These are phyloP conservation scores for Calliphora vomitoria DNA, from an alignment of 2,888 invertebrate genomes.

Conservation along the genomic window DNA sequence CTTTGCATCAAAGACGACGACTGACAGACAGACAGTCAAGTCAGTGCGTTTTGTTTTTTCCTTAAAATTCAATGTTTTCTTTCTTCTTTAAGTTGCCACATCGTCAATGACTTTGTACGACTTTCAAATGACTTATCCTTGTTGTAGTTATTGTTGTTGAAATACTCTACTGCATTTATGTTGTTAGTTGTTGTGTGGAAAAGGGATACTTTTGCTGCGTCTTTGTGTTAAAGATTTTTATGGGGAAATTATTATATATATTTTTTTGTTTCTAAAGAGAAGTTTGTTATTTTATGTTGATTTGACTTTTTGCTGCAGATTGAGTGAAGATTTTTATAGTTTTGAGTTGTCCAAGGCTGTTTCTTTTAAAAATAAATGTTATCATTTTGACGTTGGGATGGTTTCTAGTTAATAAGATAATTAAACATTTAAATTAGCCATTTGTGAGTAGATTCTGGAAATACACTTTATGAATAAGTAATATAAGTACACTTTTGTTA, in stretches of 20 bases:
- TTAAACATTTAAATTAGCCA: constrained; percentile 2
- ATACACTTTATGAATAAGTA: too few relatives aligned
- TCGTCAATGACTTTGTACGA: constrained; percentile 77
- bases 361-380: neutral
- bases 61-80: neutral
- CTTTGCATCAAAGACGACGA: too few relatives aligned
- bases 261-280: neutral
- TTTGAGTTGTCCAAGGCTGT: constrained; percentile 38
- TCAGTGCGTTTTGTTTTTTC: constrained; percentile 54
- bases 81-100: constrained; percentile 48
- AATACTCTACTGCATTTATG: constrained; percentile 27
- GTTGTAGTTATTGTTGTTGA: constrained; percentile 20
- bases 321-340: constrained; percentile 15
- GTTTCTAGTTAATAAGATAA: neutral
- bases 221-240: constrained; percentile 34
- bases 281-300: constrained; percentile 36
- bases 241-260: constrained; percentile 6
- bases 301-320: constrained; percentile 24
- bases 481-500: too few relatives aligned
- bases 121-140: constrained; percentile 78
- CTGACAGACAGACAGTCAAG: too few relatives aligned
- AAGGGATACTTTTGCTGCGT: neutral
- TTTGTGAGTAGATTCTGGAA: neutral
- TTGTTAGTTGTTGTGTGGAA: constrained; percentile 3
- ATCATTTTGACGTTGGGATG: neutral